Conservation (phyloP, 2,113 vertebrate genomes). For the Capreolus pygargus region DNA sequence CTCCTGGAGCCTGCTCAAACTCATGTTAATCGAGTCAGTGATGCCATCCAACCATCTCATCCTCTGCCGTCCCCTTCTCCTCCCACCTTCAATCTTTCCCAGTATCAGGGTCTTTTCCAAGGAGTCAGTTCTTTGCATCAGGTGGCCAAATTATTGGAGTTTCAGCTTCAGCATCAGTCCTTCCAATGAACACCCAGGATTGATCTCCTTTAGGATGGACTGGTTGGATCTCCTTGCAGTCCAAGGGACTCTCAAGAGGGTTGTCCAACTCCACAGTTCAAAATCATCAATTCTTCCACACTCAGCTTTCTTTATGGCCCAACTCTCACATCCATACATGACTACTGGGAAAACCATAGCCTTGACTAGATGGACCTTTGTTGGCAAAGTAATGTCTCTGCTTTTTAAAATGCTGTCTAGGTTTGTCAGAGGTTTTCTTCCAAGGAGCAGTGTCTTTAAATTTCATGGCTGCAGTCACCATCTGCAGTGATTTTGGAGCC, state of each 20-base stretch:
- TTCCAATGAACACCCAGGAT: not conserved
- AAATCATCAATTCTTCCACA: not conserved
- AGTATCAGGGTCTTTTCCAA: not conserved
- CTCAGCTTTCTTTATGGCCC: not conserved
- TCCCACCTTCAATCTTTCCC: not conserved
- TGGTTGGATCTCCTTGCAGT: not conserved
- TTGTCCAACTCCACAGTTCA: not conserved
- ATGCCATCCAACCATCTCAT: not conserved
- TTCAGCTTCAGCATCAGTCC: not conserved
- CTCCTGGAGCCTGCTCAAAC: not conserved
- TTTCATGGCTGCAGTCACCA: not conserved
- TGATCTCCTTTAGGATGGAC: not conserved
- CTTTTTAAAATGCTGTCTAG: not conserved
- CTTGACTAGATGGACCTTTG: not conserved
- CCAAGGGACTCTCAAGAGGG: not conserved
- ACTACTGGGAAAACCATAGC: not conserved
- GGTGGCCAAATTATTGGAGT: not conserved
- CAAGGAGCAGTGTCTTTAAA: not conserved
- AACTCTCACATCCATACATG: not conserved
- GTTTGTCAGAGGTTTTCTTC: not conserved
- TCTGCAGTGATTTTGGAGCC: not conserved
- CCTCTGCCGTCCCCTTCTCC: accelerated
- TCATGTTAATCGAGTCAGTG: not conserved
- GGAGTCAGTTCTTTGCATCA: not conserved
- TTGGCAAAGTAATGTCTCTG: not conserved